Base-by-base conservation (phyloP, 2,113 vertebrate genomes). In the Stegostoma tigrinum region DNA sequence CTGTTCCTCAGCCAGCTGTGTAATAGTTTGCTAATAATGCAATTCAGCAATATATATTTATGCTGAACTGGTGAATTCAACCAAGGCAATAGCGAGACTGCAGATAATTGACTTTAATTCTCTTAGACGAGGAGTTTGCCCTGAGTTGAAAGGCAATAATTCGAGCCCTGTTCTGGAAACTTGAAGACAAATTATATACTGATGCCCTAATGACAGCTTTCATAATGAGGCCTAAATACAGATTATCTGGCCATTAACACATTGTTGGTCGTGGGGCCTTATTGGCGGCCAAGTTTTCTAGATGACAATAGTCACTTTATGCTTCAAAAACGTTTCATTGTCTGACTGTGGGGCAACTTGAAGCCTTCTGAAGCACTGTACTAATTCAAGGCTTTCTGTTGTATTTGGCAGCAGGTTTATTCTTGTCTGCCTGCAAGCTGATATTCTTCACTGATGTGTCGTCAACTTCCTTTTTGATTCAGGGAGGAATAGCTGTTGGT, bases 1-100 rank as follows among this genome's bases (percentile, higher is more conserved):
- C 98, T 99, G 96, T 98, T 99, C 98, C 97, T 99, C 97, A 98
- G 99, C 97, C 99, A 99, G 68, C 21, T 70, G 3, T 19, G 67
- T 68, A 70, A 70, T 70, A 24, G 4, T 70, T 24, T 19, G 21
- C 68, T 5, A 24, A 72, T 27, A 27, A 27, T 72, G 70, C 6
- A 72, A 72, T 72, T 72, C 24, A 72, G 70, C 70, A 72, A 72
- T 72, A 72, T 27, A 27, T 72, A 48, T 70, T 30, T 72, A 27
- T 27, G 70, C 27, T 72, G 70, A 72, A 72, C 70, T 30, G 27
- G 70, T 6, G 24, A 27, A 72, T 72, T 72, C 24, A 72, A 27
- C 27, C 70, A 30, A 7, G 70, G 5, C 24, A 72, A 72, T 27
- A 72, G 70, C 27, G 30, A 27, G 24, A 8, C 5, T 27, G 30